These are phyloP conservation scores for Sapajus apella DNA, from an alignment of 2,113 vertebrate genomes.

Conservation along the genomic window DNA sequence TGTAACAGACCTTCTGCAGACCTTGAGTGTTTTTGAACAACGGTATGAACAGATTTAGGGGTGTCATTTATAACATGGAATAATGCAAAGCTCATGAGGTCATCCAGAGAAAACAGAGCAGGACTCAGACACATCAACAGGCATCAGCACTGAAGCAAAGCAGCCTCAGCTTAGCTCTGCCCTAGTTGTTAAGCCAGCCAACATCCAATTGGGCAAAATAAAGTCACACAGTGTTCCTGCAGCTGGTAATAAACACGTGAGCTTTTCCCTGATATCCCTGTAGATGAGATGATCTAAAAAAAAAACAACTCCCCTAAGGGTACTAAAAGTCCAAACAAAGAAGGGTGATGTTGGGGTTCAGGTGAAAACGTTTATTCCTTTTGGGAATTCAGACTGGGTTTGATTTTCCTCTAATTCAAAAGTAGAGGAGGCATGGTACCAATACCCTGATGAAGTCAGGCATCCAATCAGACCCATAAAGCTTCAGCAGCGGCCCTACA, in stretches of 20 bases:
- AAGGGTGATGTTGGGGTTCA: background rate
- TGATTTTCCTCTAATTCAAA: background rate
- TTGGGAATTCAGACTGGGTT: background rate
- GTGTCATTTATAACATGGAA: background rate
- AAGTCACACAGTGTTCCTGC: background rate
- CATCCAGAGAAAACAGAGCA: background rate
- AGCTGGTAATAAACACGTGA: background rate
- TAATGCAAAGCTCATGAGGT: background rate
- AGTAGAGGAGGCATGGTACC: background rate
- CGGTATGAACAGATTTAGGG: background rate
- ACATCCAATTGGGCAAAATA: background rate
- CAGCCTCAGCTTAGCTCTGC: background rate
- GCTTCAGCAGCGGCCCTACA: background rate
- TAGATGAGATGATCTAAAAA: slow-evolving; percentile 38
- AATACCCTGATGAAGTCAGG: background rate
- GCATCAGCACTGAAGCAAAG: background rate
- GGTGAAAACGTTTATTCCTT: background rate
- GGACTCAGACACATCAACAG: background rate
- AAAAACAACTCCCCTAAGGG: background rate
- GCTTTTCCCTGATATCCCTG: background rate
- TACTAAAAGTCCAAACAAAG: slow-evolving; percentile 36
- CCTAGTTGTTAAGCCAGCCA: slow-evolving; percentile 34
- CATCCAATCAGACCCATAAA: too few relatives aligned
- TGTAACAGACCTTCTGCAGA: background rate
- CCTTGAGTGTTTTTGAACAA: background rate